Base-by-base conservation (phyloP, 1,140 invertebrate genomes). In the roundworm (Caenorhabditis elegans) region DNA sequence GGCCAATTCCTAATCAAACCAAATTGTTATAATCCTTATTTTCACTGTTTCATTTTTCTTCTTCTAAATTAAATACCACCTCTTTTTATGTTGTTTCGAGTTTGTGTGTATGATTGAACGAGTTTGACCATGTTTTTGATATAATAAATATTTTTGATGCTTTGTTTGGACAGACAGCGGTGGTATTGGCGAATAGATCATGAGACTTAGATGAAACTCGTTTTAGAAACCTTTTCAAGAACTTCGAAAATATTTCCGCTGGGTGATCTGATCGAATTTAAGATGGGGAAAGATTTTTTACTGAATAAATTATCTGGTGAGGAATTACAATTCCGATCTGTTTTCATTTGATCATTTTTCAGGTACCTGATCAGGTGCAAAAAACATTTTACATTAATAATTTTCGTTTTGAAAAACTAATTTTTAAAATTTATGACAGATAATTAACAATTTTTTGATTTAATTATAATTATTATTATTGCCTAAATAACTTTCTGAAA, bases 101-200 rank as follows among this genome's bases (percentile, higher is more conserved):
- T 70, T 70, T 70, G 60, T 70, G 34, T 70, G 60, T 70, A 70
- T 15, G 39, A 43, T 70, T 70, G 34, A 70, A 70, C 60, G 34
- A 70, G 60, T 70, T 70, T 70, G 13, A 39, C 8, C 34, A 70
- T 70, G 60, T 39, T 36, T 55, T 70, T 70, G 19, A 39, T 6
- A 70, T 43, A 70, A 70, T 70, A 70, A 70, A 70, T 70, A 70
- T 43, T 70, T 70, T 8, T 43, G 3, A 39, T 31, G 34, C 60
- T 39, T 70, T 70, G 60, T 70, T 70, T 70, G 11, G 34, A 15
- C 60, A 39, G 19, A 31, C 5, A 34, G n/a, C n/a, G 60, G 36
- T 39, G 19, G 13, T n/a, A 8, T 53, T 53, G 24, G 8, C 24
- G 24, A 26, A 11, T 26, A 49, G 19, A 53, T 53, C 49, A 53